Percentiles rank a stretch among this genome's conserved stretches.
phyloP scores from a whole-genome alignment of 2,888 invertebrate species.

The Amblyjoppa fuscipennis region DNA sequence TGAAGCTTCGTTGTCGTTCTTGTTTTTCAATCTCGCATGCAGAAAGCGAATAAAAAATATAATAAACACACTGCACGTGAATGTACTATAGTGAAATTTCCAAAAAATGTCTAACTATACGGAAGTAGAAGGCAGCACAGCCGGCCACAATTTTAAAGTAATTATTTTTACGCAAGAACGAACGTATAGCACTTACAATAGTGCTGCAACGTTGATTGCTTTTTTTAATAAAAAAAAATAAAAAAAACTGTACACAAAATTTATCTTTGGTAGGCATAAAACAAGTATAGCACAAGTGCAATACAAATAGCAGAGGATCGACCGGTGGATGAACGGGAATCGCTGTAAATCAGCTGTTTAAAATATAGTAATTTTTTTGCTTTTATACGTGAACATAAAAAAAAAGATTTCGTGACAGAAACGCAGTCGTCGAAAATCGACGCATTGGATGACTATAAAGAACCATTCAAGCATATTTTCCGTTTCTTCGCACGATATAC shows the following conservation, averaged over 20 bases:
- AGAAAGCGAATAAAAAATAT: not conserved
- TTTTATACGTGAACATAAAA: too few species aligned
- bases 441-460: too few species aligned
- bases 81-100: not conserved
- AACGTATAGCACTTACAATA: not conserved
- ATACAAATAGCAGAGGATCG: too few species aligned
- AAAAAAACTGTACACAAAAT: too few species aligned
- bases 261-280: too few species aligned
- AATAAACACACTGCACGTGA: not conserved
- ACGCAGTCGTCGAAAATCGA: not conserved
- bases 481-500: not conserved
- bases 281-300: too few species aligned
- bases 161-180: not conserved
- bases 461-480: not conserved
- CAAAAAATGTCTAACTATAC: not conserved
- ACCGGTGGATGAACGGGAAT: too few species aligned
- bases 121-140: too few species aligned
- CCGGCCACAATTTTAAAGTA: not conserved
- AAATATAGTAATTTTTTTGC: too few species aligned
- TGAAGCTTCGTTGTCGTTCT: not conserved
- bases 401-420: not conserved
- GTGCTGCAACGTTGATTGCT: too few species aligned
- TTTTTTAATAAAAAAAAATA: too few species aligned
- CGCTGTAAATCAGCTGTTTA: too few species aligned
- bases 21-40: not conserved